A percentile compares a stretch with the other conserved stretches of the same genome.
These are phyloP conservation scores for Amazona guildingii DNA, from an alignment of 2,113 vertebrate genomes.

Conservation along the genomic window DNA sequence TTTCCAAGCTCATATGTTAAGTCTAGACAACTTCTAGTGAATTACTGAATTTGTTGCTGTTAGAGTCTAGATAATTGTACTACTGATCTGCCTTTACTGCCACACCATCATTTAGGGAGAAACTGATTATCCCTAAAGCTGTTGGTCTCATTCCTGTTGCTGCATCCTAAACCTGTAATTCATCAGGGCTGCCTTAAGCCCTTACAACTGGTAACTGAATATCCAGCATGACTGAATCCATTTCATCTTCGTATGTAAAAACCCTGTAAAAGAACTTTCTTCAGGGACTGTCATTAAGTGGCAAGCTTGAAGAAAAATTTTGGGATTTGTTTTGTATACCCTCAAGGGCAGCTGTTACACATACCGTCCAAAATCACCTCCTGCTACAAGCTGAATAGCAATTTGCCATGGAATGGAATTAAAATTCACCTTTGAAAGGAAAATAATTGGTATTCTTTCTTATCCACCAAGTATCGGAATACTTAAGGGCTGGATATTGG, in stretches of 20 bases:
- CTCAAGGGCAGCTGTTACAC: background rate
- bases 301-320: background rate
- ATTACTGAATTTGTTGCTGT: background rate
- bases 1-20: fast-evolving
- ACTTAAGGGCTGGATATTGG: background rate
- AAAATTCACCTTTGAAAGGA: background rate
- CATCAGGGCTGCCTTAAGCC: background rate
- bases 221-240: background rate
- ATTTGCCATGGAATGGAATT: background rate
- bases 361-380: background rate
- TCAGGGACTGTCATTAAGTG: background rate
- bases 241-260: background rate
- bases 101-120: background rate
- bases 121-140: background rate
- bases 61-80: background rate
- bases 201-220: background rate
- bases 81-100: background rate
- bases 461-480: background rate
- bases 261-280: background rate
- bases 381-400: background rate
- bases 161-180: fast-evolving
- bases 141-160: background rate
- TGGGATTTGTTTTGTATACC: background rate
- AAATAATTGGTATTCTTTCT: background rate
- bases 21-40: background rate